phyloP scores from a whole-genome alignment of 2,888 invertebrate genomes.

The Alloplasta piceator region DNA sequence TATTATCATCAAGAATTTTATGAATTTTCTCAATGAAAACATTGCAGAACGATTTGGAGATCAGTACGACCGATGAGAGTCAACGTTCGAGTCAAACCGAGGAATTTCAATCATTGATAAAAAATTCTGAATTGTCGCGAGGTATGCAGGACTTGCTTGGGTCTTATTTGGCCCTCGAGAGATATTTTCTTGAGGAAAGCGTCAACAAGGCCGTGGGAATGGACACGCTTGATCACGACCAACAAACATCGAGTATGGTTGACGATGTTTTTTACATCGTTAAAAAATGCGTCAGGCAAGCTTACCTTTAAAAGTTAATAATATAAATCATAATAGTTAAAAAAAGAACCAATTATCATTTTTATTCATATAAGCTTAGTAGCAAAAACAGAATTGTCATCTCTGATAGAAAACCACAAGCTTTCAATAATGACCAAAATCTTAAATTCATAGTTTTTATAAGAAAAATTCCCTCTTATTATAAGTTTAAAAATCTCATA shows the following conservation, averaged over 20 bases:
- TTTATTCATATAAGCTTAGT: too few relatives aligned
- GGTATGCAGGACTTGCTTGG: constrained; percentile 93
- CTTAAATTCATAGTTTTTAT: too few relatives aligned
- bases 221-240: constrained; percentile 90
- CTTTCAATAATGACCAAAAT: too few relatives aligned
- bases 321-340: constrained; percentile 6
- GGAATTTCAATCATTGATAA: constrained; percentile 88
- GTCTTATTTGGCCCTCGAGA: constrained; percentile 95
- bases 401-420: too few relatives aligned
- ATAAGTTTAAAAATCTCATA: too few relatives aligned
- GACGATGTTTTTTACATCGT: constrained; percentile 99
- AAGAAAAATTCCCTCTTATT: too few relatives aligned
- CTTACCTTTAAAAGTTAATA: constrained; percentile 63
- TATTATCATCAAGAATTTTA: constrained; percentile 16
- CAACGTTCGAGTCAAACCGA: constrained; percentile 83
- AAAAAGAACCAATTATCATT: too few relatives aligned
- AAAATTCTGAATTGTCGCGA: constrained; percentile 89
- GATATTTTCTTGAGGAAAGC: constrained; percentile 97
- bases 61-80: constrained; percentile 84
- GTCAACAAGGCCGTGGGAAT: constrained; percentile 94
- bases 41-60: constrained; percentile 87
- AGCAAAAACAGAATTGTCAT: too few relatives aligned
- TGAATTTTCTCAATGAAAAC: constrained; percentile 29
- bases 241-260: constrained; percentile 94
- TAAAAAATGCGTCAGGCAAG: constrained; percentile 94